These are phyloP conservation scores for Chloroclystis v-ata DNA, from an alignment of 2,888 invertebrate genomes.

Conservation along the genomic window DNA sequence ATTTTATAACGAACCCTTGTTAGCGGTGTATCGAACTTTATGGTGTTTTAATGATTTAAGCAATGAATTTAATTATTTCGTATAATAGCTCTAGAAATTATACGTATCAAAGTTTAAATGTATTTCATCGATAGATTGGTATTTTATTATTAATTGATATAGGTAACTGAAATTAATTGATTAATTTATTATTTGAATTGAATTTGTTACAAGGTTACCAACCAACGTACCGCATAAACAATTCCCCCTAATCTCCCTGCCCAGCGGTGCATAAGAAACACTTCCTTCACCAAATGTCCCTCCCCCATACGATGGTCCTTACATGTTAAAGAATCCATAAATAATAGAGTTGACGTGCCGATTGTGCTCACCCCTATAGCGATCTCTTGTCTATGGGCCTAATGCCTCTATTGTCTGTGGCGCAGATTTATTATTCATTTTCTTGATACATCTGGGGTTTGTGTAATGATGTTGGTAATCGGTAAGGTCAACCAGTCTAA, in stretches of 20 bases:
- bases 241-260: constrained; percentile 46
- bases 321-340: constrained; percentile 79
- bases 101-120: no score
- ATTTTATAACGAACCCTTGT: no score
- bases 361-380: constrained; percentile 60
- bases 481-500: background rate
- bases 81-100: no score
- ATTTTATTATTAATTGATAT: no score
- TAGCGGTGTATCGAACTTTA: no score
- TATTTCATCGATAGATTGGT: no score
- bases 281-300: constrained; percentile 74
- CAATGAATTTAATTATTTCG: no score
- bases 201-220: background rate
- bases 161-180: no score
- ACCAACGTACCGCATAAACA: constrained; percentile 26
- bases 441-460: constrained; percentile 66
- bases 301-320: constrained; percentile 56
- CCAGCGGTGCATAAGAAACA: constrained; percentile 63
- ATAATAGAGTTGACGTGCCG: constrained; percentile 77
- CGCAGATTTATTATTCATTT: constrained; percentile 75
- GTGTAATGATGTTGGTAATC: constrained; percentile 39
- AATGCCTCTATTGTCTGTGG: constrained; percentile 74
- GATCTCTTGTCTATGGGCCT: constrained; percentile 67
- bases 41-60: no score
- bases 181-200: no score